A percentile compares a stretch with the other conserved stretches of the same genome.
Evolutionary conservation across 2,113 vertebrate genomes (phyloP).

Genomic region (Phyllopteryx taeniolatus): DNA sequence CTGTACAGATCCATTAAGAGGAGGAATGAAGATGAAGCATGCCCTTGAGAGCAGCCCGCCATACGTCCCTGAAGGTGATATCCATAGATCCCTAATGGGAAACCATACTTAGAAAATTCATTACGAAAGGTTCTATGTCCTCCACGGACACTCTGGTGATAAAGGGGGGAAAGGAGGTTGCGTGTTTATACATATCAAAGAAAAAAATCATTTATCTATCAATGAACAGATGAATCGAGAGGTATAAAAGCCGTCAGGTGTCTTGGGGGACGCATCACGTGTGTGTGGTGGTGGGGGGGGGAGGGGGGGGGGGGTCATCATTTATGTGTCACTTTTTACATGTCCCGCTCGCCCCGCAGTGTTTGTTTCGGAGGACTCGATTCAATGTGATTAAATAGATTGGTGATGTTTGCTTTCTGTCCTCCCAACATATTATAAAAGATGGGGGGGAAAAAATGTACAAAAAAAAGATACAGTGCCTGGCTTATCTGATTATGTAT

Average conservation of each 20-base stretch:
- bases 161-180: slow-evolving; percentile 37
- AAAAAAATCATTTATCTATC: slow-evolving; percentile 21
- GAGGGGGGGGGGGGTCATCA: not conserved
- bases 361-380: slow-evolving; percentile 82
- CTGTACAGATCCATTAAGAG: slow-evolving; percentile 57
- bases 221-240: slow-evolving; percentile 50
- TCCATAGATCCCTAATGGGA: slow-evolving; percentile 47
- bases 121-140: slow-evolving; percentile 37
- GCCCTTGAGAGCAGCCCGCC: slow-evolving; percentile 51
- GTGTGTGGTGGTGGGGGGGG: slow-evolving; percentile 36
- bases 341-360: slow-evolving; percentile 47
- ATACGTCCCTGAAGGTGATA: slow-evolving; percentile 51
- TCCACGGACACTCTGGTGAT: slow-evolving; percentile 50
- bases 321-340: slow-evolving; percentile 61
- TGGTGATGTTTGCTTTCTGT: slow-evolving; percentile 89
- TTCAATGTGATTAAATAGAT: slow-evolving; percentile 88
- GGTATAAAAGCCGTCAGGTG: slow-evolving; percentile 52
- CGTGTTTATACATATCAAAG: slow-evolving; percentile 39
- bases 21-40: slow-evolving; percentile 56
- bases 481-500: slow-evolving; percentile 86
- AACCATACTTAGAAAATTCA: slow-evolving; percentile 45
- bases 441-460: slow-evolving; percentile 35
- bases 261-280: slow-evolving; percentile 41
- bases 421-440: slow-evolving; percentile 83
- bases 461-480: slow-evolving; percentile 85